A percentile compares a stretch with the other conserved stretches of the same genome.
Evolutionary conservation across 2,888 invertebrate genomes (phyloP).

Genomic region (Pharmacophagus antenor): DNA sequence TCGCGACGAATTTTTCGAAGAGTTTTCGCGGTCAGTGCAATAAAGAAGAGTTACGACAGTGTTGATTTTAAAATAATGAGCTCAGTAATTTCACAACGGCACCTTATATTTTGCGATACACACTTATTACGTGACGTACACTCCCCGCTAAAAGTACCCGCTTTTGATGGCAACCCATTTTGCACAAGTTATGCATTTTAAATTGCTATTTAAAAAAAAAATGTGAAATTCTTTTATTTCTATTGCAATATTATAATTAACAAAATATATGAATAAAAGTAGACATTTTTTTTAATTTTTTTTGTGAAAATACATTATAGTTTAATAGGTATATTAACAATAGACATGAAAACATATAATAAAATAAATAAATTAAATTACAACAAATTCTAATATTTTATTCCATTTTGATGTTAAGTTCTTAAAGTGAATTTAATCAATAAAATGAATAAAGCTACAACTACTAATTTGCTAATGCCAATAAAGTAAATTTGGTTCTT

Average conservation of each 20-base stretch:
- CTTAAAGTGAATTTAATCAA: neutral
- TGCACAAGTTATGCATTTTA: conserved; percentile 16
- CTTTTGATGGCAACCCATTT: conserved; percentile 21
- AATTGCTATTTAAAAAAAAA: neutral
- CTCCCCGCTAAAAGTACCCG: conserved; percentile 4
- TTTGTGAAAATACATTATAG: too few relatives aligned
- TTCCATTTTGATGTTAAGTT: neutral
- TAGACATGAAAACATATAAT: too few relatives aligned
- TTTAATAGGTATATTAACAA: too few relatives aligned
- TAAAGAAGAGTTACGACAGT: conserved; percentile 64
- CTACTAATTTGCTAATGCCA: neutral
- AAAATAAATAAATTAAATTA: too few relatives aligned
- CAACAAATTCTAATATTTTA: neutral
- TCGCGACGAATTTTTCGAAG: conserved; percentile 43
- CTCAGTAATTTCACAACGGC: conserved; percentile 50
- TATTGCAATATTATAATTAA: neutral
- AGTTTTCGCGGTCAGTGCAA: conserved; percentile 46
- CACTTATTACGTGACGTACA: conserved; percentile 21
- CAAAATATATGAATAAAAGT: neutral
- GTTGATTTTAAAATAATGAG: conserved; percentile 70
- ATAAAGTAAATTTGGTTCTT: neutral
- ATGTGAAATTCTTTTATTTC: neutral
- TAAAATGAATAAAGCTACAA: neutral
- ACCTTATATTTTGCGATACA: conserved; percentile 35
- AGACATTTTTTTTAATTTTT: neutral